Evolutionary conservation across 2,888 invertebrate species (phyloP), one percentile per base, ranked within the genome.

Genomic region (Pegoplata infirma): DNA sequence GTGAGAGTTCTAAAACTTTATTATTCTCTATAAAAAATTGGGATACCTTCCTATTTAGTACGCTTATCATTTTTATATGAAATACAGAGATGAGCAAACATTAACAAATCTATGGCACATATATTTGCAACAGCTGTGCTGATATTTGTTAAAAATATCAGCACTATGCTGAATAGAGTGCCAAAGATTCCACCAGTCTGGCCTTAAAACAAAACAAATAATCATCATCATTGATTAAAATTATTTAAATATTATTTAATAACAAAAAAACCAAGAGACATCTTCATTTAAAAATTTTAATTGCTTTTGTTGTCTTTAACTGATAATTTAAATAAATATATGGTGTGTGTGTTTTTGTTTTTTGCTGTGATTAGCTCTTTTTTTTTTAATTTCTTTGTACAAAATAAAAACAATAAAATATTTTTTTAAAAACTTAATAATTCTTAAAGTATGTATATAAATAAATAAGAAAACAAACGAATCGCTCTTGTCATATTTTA

Each of bases 251-350:
- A 47, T 61, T 47, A n/a, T 32, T n/a, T 19, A 61, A 32, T 32
- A 47, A 63, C 19, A 63, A 63, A 32, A 49, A 63, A 63, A 5
- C 19, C 19, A 49, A 32, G 28, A 63, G 61, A 47, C 61, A 63
- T 47, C 47, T 49, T 47, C 14, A 63, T 19, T 63, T 14, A 49
- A 28, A 32, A n/a, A n/a, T n/a, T 49, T 12, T 4, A 28, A 47
- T 58, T 63, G 19, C 14, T 63, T n/a, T 47, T 61, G 28, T 47
- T 49, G 47, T 47, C 19, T 63, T 47, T 19, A 47, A 49, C 61
- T 63, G 61, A 63, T 63, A 63, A 63, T 12, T 46, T 47, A n/a
- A 46, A 28, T 49, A 16, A 32, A n/a, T 14, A n/a, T n/a, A n/a
- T n/a, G n/a, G n/a, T n/a, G n/a, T n/a, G n/a, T n/a, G n/a, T 47